Evolutionary conservation across 2,113 vertebrate genomes (phyloP), one percentile per base, ranked within the genome.

Genomic region (Balaeniceps rex): DNA sequence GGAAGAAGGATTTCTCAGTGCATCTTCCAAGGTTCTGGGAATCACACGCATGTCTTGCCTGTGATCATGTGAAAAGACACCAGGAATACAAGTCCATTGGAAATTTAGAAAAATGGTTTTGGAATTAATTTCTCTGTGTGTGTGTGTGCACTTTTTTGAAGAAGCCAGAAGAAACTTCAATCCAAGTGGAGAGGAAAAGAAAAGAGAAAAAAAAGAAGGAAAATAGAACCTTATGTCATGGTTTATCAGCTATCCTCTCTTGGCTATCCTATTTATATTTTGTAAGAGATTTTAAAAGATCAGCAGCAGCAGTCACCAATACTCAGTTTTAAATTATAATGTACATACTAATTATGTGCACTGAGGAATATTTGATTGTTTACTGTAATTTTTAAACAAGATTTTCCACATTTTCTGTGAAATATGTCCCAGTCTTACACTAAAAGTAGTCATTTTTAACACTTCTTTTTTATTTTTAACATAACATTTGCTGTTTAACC

Each of bases 31-130:
- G 98, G 72, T 99, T 99, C 97, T 99, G 99, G 99, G 99, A 99
- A 87, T 99, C 99, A 95, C 99, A 99, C 24, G 99, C 99, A n/a
- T 99, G 99, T 94, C 97, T 99, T 93, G 99, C 99, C 71, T 99
- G 99, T 96, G 99, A 99, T 96, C 99, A 99, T 49, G 97, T 99
- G 82, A 99, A 98, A 97, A 99, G 99, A 98, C 99, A 99, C 97
- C 99, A 99, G 69, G 99, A 99, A 96, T 99, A 99, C 98, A 99
- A 99, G 87, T 98, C 99, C 12, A 98, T 99, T 95, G 98, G 99
- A 97, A 99, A 98, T 98, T 98, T 99, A 97, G 99, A 99, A 96
- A 99, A 99, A 98, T 99, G 99, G 99, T 99, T 99, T 98, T 99
- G 99, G 99, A 98, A 99, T 94, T 99, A 98, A 98, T 96, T 40